Evolutionary conservation across 92 coral and sea anemone species (phyloP).

Genomic region (Montipora capitata): DNA sequence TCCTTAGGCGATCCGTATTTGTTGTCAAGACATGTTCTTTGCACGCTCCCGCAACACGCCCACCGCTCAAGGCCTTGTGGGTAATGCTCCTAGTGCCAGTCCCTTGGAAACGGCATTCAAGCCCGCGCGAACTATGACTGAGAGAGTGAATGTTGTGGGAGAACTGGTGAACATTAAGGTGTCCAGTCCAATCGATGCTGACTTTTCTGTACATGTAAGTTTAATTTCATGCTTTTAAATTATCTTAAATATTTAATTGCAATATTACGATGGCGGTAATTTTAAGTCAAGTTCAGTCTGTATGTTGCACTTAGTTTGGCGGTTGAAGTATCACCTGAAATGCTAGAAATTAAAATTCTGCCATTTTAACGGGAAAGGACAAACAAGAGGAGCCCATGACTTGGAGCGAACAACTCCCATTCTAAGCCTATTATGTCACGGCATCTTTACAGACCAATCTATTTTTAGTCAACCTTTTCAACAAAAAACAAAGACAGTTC

Average conservation of each 20-base stretch:
- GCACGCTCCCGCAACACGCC: conserved; percentile 91
- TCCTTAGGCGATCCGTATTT: conserved; percentile 90
- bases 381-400: too few relatives aligned
- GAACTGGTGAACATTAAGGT: conserved; percentile 98
- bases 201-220: conserved; percentile 93
- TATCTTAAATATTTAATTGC: neutral
- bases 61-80: conserved; percentile 77
- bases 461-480: too few relatives aligned
- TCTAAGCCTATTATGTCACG: too few relatives aligned
- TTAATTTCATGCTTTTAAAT: neutral
- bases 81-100: conserved; percentile 70
- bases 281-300: too few relatives aligned
- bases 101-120: conserved; percentile 92
- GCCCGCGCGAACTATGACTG: conserved; percentile 86
- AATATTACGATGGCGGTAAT: too few relatives aligned
- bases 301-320: too few relatives aligned
- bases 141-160: conserved; percentile 95
- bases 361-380: too few relatives aligned
- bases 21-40: conserved; percentile 99
- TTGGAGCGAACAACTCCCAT: too few relatives aligned
- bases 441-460: too few relatives aligned
- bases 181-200: conserved; percentile 83
- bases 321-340: too few relatives aligned
- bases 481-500: too few relatives aligned
- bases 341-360: too few relatives aligned